Evolutionary conservation across 2,888 invertebrate genomes (phyloP).

Genomic region (Teinopalpus imperialis): DNA sequence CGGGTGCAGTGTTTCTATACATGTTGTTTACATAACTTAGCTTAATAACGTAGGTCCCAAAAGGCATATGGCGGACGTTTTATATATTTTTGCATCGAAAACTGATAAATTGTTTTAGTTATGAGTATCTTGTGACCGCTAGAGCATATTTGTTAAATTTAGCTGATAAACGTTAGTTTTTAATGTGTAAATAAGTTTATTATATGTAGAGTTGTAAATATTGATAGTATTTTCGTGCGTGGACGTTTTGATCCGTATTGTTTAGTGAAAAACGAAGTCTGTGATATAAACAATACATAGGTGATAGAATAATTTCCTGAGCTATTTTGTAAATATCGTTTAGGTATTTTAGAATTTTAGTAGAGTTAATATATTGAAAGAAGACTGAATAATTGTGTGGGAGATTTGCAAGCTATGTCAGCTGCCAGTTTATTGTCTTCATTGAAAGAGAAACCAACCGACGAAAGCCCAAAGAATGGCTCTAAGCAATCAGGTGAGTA

Average conservation of each 20-base stretch:
- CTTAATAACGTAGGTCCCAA: constrained; percentile 68
- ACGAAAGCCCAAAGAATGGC: constrained; percentile 68
- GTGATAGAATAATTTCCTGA: constrained; percentile 77
- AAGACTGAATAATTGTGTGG: constrained; percentile 77
- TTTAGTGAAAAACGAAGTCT: constrained; percentile 82
- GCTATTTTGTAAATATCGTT: constrained; percentile 79
- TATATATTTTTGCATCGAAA: constrained; percentile 83
- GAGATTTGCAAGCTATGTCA: constrained; percentile 75
- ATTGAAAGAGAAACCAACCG: constrained; percentile 75
- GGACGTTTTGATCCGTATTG: constrained; percentile 83
- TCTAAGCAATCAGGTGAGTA: constrained; percentile 66
- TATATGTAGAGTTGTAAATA: constrained; percentile 78
- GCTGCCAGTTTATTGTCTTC: constrained; percentile 77
- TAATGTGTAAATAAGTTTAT: constrained; percentile 81
- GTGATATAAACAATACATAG: constrained; percentile 83
- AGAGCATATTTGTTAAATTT: constrained; percentile 79
- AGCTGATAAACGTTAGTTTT: constrained; percentile 79
- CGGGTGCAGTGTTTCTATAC: constrained; percentile 22
- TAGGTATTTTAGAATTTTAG: constrained; percentile 76
- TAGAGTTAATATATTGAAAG: constrained; percentile 75
- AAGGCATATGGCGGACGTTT: constrained; percentile 83
- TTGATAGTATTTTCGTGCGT: constrained; percentile 80
- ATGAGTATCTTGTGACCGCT: constrained; percentile 80
- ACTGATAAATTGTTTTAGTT: constrained; percentile 82
- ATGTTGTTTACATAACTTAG: constrained; percentile 38